These are phyloP conservation scores for Terrapene triunguis DNA, from an alignment of 2,113 vertebrate genomes.

Conservation along the genomic window DNA sequence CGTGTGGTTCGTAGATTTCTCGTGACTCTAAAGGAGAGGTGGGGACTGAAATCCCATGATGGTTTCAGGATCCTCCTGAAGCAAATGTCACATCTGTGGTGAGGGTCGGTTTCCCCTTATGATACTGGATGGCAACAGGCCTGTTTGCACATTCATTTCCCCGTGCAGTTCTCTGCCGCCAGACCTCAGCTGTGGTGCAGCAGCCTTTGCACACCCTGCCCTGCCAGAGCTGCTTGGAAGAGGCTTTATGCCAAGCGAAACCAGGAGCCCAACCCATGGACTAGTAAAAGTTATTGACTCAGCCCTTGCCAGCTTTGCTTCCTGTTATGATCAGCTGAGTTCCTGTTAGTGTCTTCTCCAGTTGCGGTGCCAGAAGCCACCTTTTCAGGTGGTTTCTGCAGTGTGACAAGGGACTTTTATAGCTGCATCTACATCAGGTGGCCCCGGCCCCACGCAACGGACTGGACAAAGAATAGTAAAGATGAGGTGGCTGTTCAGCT, in stretches of 20 bases:
- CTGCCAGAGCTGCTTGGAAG: rapidly evolving
- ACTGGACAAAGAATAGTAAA: neutral
- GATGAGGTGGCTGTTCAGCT: neutral
- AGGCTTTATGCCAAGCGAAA: neutral
- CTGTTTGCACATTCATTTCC: neutral
- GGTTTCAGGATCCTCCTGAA: neutral
- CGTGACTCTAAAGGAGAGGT: neutral
- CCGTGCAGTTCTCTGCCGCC: rapidly evolving
- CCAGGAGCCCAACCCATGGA: neutral
- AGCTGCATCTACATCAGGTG: neutral
- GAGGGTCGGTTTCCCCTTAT: neutral
- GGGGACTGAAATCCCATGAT: neutral
- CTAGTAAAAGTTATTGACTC: neutral
- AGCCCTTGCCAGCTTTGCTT: neutral
- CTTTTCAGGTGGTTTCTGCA: neutral
- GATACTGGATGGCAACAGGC: neutral
- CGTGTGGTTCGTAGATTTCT: neutral
- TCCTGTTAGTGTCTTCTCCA: rapidly evolving
- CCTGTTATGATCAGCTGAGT: neutral
- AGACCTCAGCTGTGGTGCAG: rapidly evolving
- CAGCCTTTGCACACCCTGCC: neutral
- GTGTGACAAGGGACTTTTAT: neutral
- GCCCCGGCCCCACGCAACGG: neutral
- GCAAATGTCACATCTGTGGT: neutral
- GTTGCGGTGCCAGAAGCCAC: neutral